Evolutionary conservation across 1,140 invertebrate genomes (phyloP).

Genomic region (Drosophila eugracilis): DNA sequence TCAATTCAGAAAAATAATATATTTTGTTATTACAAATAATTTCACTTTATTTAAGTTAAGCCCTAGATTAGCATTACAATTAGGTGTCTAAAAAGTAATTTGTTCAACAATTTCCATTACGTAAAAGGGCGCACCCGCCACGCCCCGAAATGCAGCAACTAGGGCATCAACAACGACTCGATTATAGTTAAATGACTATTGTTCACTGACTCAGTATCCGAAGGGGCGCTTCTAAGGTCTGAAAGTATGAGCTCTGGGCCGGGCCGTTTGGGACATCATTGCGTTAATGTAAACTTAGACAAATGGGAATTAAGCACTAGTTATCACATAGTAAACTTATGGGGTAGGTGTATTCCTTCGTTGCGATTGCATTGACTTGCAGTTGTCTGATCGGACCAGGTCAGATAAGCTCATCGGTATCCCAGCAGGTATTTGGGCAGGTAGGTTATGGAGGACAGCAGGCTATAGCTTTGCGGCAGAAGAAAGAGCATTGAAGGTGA

Average conservation of each 20-base stretch:
- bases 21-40: slow-evolving; percentile 29
- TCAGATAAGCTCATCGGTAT: slow-evolving; percentile 55
- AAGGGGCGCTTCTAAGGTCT: slow-evolving; percentile 1
- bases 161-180: slow-evolving; percentile 40
- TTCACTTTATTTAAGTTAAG: slow-evolving; percentile 61
- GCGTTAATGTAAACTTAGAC: slow-evolving; percentile 18
- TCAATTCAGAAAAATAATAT: neutral
- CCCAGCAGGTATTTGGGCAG: slow-evolving; percentile 81
- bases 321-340: slow-evolving; percentile 82
- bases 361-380: slow-evolving; percentile 65
- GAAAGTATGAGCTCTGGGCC: neutral
- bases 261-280: slow-evolving; percentile 21
- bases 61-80: slow-evolving; percentile 26
- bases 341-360: slow-evolving; percentile 44
- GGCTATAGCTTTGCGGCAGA: slow-evolving; percentile 62
- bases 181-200: slow-evolving; percentile 77
- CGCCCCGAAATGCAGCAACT: slow-evolving; percentile 13
- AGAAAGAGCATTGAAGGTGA: slow-evolving; percentile 3
- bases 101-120: slow-evolving; percentile 50
- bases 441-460: slow-evolving; percentile 81
- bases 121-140: slow-evolving; percentile 20
- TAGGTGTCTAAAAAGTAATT: slow-evolving; percentile 55
- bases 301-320: slow-evolving; percentile 60
- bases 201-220: slow-evolving; percentile 68
- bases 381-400: slow-evolving; percentile 23